Evolutionary conservation across 1,140 invertebrate genomes (phyloP), one percentile per base, ranked within the genome.

Genomic region (Pseudomyrmex pallidus): DNA sequence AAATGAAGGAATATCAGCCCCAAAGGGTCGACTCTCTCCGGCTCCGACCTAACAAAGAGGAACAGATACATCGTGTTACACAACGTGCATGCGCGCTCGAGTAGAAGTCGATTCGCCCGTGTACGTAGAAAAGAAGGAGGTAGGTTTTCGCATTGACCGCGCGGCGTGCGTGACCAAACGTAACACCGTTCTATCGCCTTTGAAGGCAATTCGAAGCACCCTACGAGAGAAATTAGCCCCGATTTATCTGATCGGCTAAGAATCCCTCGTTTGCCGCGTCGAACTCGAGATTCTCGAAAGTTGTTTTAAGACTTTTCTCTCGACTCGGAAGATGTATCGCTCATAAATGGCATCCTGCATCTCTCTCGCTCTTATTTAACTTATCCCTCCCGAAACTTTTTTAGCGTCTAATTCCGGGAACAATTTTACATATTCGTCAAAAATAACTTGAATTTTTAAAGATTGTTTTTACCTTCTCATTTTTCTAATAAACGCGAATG

Each of bases 1-100:
- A 73, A 84, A 63, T 68, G 88, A 84, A 64, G 46, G 83, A 22
- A 84, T 85, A 87, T 88, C 86, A 87, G 59, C 44, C 48, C 54
- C 50, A 61, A 66, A 70, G 68, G 64, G 63, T 78, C 68, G 63
- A 54, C 56, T 48, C 64, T 48, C 70, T 35, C 35, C 35, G 12
- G 10, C 20, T 54, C 78, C n/a, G n/a, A 35, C 63, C 68, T 35
- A 74, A 85, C 52, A 74, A 70, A 72, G 64, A 80, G 64, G 57
- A 62, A 70, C 61, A 74, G 66, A 52, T 82, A 82, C 64, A 56
- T 52, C 76, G 54, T 82, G 83, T 84, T 84, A 35, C 44, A 68
- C 35, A 35, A 35, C 62, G 63, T 48, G 59, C 22, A 62, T 35
- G 22, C 46, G 48, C 52, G 74, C 56, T 35, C 35, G 35, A 35